Evolutionary conservation across 2,888 invertebrate genomes (phyloP).

Genomic region (Plagiodera versicolora): DNA sequence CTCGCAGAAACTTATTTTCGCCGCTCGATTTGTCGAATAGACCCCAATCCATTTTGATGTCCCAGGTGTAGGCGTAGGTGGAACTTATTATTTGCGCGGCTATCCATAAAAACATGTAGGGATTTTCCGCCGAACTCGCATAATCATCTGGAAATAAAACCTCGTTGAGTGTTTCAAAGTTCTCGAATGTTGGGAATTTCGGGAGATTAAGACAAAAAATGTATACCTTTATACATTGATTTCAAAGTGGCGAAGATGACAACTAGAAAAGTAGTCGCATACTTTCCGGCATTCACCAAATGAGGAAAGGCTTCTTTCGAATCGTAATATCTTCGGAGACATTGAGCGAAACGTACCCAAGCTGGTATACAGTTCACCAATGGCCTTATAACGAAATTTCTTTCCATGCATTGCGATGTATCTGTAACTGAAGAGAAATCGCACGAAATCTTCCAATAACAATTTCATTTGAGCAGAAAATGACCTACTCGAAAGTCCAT

Average conservation of each 20-base stretch:
- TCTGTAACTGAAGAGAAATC: constrained; percentile 46
- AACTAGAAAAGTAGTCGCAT: constrained; percentile 74
- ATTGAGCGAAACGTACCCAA: constrained; percentile 85
- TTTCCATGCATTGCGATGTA: constrained; percentile 57
- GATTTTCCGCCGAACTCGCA: constrained; percentile 59
- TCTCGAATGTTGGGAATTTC: too few relatives aligned
- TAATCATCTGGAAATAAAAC: constrained; percentile 52
- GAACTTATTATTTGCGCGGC: constrained; percentile 69
- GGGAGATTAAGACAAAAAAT: too few relatives aligned
- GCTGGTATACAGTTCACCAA: constrained; percentile 79
- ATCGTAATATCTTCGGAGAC: constrained; percentile 79
- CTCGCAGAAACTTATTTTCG: constrained; percentile 74
- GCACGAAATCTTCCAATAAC: too few relatives aligned
- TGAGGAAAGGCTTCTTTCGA: constrained; percentile 78
- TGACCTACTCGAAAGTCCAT: constrained; percentile 50
- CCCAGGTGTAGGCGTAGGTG: constrained; percentile 82
- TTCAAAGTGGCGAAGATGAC: constrained; percentile 61
- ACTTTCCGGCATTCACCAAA: constrained; percentile 82
- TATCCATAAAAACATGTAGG: constrained; percentile 73
- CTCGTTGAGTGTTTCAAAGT: too few relatives aligned
- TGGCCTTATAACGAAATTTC: constrained; percentile 59
- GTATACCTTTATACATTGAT: constrained; percentile 47
- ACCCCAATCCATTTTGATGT: constrained; percentile 90
- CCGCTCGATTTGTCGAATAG: constrained; percentile 74
- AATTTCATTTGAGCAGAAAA: too few relatives aligned